phyloP scores from a whole-genome alignment of 2,113 vertebrate genomes.

The Scomber japonicus region DNA sequence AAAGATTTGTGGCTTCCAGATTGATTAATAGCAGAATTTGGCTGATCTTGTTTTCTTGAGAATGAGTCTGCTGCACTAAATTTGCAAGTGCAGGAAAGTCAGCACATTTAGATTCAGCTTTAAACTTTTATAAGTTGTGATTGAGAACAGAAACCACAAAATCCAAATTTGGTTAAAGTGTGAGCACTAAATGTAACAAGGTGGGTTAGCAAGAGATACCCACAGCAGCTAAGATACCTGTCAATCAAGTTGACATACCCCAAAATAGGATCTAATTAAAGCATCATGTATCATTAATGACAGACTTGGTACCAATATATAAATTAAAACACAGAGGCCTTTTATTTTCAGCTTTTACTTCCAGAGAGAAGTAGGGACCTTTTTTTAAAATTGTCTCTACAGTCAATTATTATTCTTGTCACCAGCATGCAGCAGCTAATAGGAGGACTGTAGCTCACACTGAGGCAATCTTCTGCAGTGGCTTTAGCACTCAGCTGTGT shows the following conservation, averaged over 20 bases:
- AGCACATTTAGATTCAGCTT: too few relatives aligned
- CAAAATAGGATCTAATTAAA: not conserved
- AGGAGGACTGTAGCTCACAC: not conserved
- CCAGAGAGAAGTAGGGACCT: too few relatives aligned
- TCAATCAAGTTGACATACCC: not conserved
- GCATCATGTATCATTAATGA: not conserved
- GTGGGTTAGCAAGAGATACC: not conserved
- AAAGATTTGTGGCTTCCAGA: not conserved
- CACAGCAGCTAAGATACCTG: not conserved
- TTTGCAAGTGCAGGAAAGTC: not conserved
- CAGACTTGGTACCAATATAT: not conserved
- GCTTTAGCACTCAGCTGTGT: constrained; percentile 3
- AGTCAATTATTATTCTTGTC: not conserved
- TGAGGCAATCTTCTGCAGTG: not conserved
- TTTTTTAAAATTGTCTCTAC: not conserved
- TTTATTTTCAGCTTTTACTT: too few relatives aligned
- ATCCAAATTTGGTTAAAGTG: not conserved
- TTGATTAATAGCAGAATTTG: not conserved
- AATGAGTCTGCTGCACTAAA: not conserved
- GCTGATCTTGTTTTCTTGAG: not conserved
- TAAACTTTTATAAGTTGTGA: too few relatives aligned
- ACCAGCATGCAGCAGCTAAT: not conserved
- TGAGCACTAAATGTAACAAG: not conserved
- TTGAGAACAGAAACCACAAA: not conserved
- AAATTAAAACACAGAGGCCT: not conserved